A percentile compares a stretch with the other conserved stretches of the same genome.
Conservation (phyloP, 2,797 vertebrate species). For the Halcyon chelicuti region DNA sequence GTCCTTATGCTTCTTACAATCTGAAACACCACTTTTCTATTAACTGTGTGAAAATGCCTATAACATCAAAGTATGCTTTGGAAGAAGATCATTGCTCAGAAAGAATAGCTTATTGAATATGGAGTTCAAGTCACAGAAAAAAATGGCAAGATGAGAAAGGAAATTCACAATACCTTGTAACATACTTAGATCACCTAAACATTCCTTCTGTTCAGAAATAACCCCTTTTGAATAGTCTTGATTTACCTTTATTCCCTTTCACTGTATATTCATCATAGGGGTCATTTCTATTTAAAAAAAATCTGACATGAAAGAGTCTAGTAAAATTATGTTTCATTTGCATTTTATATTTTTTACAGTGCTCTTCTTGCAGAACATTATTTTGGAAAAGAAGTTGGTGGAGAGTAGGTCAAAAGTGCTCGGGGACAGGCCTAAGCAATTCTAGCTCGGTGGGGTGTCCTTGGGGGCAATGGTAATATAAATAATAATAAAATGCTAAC, state of each 20-base stretch:
- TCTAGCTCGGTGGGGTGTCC: background rate
- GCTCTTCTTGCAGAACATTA: background rate
- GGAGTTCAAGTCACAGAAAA: background rate
- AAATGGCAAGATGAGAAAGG: background rate
- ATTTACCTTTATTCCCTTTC: background rate
- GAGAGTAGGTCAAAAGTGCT: background rate
- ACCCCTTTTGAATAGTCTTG: background rate
- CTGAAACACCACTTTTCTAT: background rate
- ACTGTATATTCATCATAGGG: background rate
- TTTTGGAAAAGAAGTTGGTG: background rate
- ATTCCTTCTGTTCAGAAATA: background rate
- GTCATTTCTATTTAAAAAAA: background rate
- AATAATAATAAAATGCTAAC: slow-evolving; percentile 24
- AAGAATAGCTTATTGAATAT: background rate
- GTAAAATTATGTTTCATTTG: background rate
- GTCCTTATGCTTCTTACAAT: background rate
- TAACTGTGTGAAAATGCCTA: background rate
- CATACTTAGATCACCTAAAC: background rate
- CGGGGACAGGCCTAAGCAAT: background rate
- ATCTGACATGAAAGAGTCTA: background rate
- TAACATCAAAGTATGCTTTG: background rate
- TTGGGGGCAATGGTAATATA: fast-evolving
- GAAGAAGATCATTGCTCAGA: background rate
- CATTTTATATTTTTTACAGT: background rate
- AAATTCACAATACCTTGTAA: background rate